Evolutionary conservation across 2,113 vertebrate genomes (phyloP).

Genomic region (Sinocyclocheilus anshuiensis): DNA sequence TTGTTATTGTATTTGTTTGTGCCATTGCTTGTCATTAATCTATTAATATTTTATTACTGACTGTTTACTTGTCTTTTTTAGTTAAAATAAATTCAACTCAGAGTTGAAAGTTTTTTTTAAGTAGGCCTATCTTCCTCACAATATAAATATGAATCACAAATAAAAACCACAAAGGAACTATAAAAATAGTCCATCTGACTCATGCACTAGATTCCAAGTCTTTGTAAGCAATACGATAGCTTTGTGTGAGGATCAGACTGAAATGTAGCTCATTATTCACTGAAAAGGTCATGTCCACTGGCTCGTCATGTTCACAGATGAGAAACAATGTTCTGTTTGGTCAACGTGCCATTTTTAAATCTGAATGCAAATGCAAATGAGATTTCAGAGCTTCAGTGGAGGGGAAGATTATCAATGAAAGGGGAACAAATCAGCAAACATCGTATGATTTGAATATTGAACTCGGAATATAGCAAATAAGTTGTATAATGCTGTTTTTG

Average conservation of each 20-base stretch:
- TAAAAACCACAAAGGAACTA: background rate
- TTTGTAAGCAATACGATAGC: background rate
- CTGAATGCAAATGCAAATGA: background rate
- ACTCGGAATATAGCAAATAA: background rate
- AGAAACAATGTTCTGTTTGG: conserved; percentile 6
- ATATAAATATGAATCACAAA: no score
- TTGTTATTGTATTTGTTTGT: no score
- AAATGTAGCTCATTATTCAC: conserved; percentile 14
- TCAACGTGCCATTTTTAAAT: background rate
- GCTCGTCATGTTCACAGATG: background rate
- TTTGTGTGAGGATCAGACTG: background rate
- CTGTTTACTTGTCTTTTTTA: no score
- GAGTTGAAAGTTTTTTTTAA: no score
- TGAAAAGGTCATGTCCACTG: conserved; percentile 9
- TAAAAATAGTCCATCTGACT: background rate
- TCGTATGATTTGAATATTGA: no score
- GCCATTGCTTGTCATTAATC: no score
- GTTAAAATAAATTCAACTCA: no score
- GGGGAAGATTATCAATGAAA: background rate
- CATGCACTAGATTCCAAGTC: background rate
- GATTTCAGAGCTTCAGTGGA: background rate
- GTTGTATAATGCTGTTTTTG: background rate
- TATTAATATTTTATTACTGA: no score
- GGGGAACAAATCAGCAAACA: background rate
- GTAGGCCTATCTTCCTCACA: no score